phyloP scores from a whole-genome alignment of 2,113 vertebrate species.

The Cichladusa arquata region DNA sequence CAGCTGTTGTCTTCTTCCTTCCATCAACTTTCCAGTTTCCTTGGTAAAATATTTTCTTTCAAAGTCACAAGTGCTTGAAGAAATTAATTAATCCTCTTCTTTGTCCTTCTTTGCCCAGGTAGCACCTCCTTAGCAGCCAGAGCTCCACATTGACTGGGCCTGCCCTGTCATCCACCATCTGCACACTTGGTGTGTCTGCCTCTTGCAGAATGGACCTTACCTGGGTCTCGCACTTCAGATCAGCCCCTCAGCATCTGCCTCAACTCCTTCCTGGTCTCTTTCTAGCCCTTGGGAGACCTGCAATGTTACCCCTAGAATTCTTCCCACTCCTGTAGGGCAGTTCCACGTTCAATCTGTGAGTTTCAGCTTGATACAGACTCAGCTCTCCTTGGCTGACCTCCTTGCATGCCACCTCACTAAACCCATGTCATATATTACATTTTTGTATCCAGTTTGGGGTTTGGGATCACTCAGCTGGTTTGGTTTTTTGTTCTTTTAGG shows the following conservation, averaged over 20 bases:
- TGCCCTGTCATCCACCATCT: accelerated
- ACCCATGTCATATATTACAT: neutral
- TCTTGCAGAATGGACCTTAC: neutral
- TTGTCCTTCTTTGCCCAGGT: neutral
- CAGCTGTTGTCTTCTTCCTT: neutral
- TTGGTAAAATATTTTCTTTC: neutral
- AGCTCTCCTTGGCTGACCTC: neutral
- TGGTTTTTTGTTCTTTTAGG: neutral
- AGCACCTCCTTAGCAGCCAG: neutral
- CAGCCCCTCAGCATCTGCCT: neutral
- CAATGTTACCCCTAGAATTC: neutral
- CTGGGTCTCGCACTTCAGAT: neutral
- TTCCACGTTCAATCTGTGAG: neutral
- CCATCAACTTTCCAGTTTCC: neutral
- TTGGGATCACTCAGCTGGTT: neutral
- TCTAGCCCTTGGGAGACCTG: neutral
- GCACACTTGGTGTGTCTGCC: neutral
- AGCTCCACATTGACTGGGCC: accelerated
- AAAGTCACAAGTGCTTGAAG: neutral
- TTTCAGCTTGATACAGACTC: neutral
- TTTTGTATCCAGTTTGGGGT: neutral
- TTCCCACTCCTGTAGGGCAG: neutral
- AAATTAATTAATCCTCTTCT: neutral
- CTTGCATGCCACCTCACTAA: neutral
- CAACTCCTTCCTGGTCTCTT: neutral